A percentile compares a stretch with the other conserved stretches of the same genome.
Evolutionary conservation across 2,113 vertebrate species (phyloP).

Genomic region (Pterocles orientalis): DNA sequence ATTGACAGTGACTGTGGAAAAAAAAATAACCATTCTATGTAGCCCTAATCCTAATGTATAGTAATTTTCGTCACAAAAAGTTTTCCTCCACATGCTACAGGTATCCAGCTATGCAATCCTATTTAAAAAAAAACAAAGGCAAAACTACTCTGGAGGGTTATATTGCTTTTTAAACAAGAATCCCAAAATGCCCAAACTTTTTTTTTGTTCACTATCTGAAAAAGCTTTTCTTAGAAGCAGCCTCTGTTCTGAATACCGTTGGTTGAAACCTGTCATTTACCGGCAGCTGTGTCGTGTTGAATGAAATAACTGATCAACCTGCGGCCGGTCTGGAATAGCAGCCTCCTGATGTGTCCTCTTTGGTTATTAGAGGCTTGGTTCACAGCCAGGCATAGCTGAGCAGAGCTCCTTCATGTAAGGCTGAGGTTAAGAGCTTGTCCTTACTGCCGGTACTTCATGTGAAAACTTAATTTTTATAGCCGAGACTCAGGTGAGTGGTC

Average conservation of each 20-base stretch:
- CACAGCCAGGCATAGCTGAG: neutral
- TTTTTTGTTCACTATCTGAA: neutral
- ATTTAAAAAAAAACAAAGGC: accelerated
- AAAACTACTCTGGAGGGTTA: neutral
- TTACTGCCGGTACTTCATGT: neutral
- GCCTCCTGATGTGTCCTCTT: neutral
- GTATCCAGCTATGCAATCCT: neutral
- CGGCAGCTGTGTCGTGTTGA: neutral
- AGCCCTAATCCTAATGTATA: neutral
- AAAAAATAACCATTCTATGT: neutral
- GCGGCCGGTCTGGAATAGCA: neutral
- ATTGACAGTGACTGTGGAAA: neutral
- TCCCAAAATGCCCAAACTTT: neutral
- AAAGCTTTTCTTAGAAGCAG: neutral
- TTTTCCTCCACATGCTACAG: neutral
- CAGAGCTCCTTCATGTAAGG: neutral
- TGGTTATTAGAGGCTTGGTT: neutral
- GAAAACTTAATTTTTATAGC: neutral
- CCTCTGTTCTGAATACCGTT: neutral
- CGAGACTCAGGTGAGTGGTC: neutral
- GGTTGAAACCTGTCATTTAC: neutral
- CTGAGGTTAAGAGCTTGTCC: neutral
- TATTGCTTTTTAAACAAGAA: neutral
- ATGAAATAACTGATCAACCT: neutral
- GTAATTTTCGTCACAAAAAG: neutral